phyloP scores from a whole-genome alignment of 2,113 vertebrate genomes.

The Nymphicus hollandicus region DNA sequence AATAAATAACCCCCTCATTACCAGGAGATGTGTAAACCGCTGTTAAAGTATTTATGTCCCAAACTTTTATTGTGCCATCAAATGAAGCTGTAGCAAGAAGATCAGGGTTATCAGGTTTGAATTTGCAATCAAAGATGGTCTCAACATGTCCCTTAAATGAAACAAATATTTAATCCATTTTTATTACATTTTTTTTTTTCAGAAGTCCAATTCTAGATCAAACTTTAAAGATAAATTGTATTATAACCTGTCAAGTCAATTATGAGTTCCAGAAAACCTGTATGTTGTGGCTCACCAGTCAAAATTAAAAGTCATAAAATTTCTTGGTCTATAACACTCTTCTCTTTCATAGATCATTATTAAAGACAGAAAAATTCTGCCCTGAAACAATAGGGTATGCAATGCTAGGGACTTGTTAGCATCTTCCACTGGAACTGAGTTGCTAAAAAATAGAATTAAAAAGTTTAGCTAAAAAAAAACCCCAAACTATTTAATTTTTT shows the following conservation, averaged over 20 bases:
- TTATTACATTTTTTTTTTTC: constrained; percentile 24
- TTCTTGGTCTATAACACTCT: background rate
- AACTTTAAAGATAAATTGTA: background rate
- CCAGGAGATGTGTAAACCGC: constrained; percentile 93
- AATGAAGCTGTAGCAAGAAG: constrained; percentile 96
- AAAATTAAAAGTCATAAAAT: background rate
- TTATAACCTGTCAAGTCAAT: background rate
- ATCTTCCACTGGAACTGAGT: background rate
- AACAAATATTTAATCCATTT: constrained; percentile 51
- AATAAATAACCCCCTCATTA: constrained; percentile 97
- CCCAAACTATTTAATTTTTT: background rate
- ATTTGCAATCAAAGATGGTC: constrained; percentile 99
- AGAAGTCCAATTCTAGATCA: background rate
- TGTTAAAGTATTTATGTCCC: constrained; percentile 95
- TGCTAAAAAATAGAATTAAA: background rate
- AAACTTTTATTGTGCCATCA: constrained; percentile 98
- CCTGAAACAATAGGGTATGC: background rate
- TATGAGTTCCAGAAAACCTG: background rate
- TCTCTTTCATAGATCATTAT: background rate
- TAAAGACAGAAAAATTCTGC: background rate
- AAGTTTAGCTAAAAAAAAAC: background rate
- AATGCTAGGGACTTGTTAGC: background rate
- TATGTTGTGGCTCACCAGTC: background rate
- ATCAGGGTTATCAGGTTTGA: constrained; percentile 95
- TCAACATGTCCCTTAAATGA: constrained; percentile 91